A percentile compares a stretch with the other conserved stretches of the same genome.
phyloP scores from a whole-genome alignment of 2,888 invertebrate genomes.

The Agrypnus murinus region DNA sequence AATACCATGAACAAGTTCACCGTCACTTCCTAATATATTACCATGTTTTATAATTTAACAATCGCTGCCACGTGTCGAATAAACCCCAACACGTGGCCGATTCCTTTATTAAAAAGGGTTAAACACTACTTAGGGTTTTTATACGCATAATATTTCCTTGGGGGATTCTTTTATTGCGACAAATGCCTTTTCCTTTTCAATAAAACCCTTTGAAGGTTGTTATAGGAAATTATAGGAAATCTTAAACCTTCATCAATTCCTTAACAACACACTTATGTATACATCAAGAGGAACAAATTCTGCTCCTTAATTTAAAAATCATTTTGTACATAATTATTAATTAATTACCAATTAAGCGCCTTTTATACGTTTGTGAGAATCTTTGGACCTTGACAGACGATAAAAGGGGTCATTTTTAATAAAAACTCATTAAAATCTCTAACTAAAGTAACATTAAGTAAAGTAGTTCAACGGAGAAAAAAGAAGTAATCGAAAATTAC shows the following conservation, averaged over 20 bases:
- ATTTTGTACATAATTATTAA: conserved; percentile 1
- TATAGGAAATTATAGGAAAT: too few relatives aligned
- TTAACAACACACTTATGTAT: not conserved
- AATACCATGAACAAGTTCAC: conserved; percentile 37
- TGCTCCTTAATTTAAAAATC: not conserved
- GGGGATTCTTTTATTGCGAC: conserved; percentile 63
- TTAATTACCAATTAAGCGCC: not conserved
- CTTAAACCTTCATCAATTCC: conserved; percentile 5
- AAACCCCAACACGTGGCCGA: conserved; percentile 66
- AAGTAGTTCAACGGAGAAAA: conserved; percentile 55
- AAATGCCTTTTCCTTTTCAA: conserved; percentile 57
- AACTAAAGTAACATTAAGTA: conserved; percentile 53
- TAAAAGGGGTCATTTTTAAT: conserved; percentile 35
- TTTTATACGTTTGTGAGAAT: conserved; percentile 10
- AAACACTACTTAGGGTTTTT: conserved; percentile 67
- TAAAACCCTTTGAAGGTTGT: conserved; percentile 57
- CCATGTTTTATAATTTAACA: conserved; percentile 67
- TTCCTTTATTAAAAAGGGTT: conserved; percentile 70
- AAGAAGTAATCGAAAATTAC: conserved; percentile 56
- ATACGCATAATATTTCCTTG: conserved; percentile 66
- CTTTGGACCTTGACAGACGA: conserved; percentile 20
- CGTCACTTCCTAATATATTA: conserved; percentile 52
- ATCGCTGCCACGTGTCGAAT: conserved; percentile 65
- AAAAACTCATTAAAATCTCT: conserved; percentile 37
- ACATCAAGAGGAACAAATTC: too few relatives aligned